A percentile compares a stretch with the other conserved stretches of the same genome.
These are phyloP conservation scores for Junonia oenone DNA, from an alignment of 2,888 invertebrate genomes.

Conservation along the genomic window DNA sequence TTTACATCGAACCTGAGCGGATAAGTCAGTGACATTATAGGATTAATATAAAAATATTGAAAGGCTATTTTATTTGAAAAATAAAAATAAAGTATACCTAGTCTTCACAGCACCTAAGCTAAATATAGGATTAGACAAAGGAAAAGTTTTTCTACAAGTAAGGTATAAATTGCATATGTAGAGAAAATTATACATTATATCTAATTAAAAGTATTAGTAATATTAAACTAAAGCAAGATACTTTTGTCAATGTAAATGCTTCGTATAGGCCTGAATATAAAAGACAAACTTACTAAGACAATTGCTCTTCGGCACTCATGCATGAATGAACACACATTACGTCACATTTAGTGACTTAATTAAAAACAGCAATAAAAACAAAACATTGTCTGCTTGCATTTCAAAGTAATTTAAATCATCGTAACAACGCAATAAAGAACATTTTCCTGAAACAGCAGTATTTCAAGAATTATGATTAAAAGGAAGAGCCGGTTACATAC, in stretches of 20 bases:
- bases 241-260: too few relatives aligned
- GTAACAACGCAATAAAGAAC: background rate
- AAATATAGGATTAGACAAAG: too few relatives aligned
- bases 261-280: too few relatives aligned
- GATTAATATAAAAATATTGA: background rate
- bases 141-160: too few relatives aligned
- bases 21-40: background rate
- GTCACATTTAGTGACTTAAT: background rate
- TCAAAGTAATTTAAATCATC: background rate
- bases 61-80: background rate
- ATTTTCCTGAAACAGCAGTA: background rate
- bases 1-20: background rate
- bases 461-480: slow-evolving; percentile 15
- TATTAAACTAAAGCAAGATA: too few relatives aligned
- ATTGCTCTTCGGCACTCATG: background rate
- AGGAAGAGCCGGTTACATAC: slow-evolving; percentile 15
- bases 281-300: too few relatives aligned
- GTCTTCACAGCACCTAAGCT: too few relatives aligned
- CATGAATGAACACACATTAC: background rate
- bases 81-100: too few relatives aligned
- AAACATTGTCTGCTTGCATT: background rate
- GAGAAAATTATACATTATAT: too few relatives aligned
- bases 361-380: background rate
- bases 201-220: too few relatives aligned
- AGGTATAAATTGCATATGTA: too few relatives aligned